A percentile compares a stretch with the other conserved stretches of the same genome.
Conservation (phyloP, 2,888 invertebrate genomes). For the Ferdinandea cuprea region DNA sequence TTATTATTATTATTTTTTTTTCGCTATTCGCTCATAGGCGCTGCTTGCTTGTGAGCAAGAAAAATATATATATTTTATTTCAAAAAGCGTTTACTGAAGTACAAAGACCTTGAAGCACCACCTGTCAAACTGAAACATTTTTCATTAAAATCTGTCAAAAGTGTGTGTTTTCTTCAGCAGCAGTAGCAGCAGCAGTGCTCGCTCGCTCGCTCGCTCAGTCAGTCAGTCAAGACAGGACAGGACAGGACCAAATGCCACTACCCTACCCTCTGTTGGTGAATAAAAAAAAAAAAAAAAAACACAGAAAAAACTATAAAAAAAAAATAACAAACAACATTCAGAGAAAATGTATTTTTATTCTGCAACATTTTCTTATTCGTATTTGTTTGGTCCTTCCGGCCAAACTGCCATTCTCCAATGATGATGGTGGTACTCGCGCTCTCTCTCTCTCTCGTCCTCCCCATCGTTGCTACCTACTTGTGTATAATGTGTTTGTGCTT, state of each 20-base stretch:
- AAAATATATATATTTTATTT: constrained; percentile 31
- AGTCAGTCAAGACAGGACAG: too few species aligned
- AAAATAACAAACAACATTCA: constrained; percentile 46
- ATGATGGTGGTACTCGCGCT: not conserved
- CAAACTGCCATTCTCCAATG: constrained; percentile 44
- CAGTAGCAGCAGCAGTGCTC: constrained; percentile 21
- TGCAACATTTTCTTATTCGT: constrained; percentile 42
- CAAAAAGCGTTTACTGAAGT: constrained; percentile 48
- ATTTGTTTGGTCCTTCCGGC: constrained; percentile 53
- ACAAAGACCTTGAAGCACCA: constrained; percentile 61
- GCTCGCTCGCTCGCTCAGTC: too few species aligned
- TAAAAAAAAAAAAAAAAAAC: constrained; percentile 37
- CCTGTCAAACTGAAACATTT: constrained; percentile 69
- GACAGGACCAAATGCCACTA: constrained; percentile 53
- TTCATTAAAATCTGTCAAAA: constrained; percentile 71
- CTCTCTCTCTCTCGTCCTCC: too few species aligned
- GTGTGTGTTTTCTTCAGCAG: constrained; percentile 17
- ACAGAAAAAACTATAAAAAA: constrained; percentile 36
- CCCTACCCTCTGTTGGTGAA: not conserved
- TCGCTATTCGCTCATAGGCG: constrained; percentile 3
- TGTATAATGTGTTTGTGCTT: constrained; percentile 43
- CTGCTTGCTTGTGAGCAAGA: not conserved
- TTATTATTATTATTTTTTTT: not conserved
- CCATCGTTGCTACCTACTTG: not conserved
- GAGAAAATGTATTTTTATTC: constrained; percentile 63